Evolutionary conservation across 2,888 invertebrate genomes (phyloP).

Genomic region (Sinopyrophorus schimmeli): DNA sequence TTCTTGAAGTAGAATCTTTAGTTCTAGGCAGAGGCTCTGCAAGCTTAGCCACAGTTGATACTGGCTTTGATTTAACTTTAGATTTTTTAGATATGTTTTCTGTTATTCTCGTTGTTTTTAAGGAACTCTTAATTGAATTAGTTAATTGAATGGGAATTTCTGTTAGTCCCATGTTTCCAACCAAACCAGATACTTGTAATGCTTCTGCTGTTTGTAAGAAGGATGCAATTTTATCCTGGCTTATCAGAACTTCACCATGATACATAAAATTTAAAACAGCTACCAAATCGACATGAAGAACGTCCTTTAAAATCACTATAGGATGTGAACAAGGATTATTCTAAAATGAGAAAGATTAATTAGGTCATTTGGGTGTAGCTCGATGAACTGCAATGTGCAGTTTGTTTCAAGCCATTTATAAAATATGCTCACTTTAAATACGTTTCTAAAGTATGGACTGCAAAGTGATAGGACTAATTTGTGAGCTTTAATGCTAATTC

Average conservation of each 20-base stretch:
- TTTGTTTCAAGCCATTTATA: not conserved
- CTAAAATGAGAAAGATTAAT: constrained; percentile 53
- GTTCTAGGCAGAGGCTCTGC: no score
- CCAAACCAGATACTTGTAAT: constrained; percentile 68
- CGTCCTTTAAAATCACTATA: constrained; percentile 72
- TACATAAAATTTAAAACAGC: constrained; percentile 73
- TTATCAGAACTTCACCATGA: constrained; percentile 72
- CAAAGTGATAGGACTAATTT: constrained; percentile 76
- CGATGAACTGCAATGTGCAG: not conserved
- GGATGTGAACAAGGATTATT: constrained; percentile 76
- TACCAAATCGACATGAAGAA: constrained; percentile 66
- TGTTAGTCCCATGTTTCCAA: constrained; percentile 44
- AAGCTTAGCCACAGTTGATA: no score
- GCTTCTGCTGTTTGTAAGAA: constrained; percentile 70
- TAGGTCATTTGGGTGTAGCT: constrained; percentile 1
- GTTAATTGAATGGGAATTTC: constrained; percentile 22
- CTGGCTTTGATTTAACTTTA: constrained; percentile 6
- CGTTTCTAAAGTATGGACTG: constrained; percentile 74
- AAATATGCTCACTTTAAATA: constrained; percentile 70
- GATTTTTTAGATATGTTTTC: constrained; percentile 1
- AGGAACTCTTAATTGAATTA: constrained; percentile 3
- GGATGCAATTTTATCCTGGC: constrained; percentile 67
- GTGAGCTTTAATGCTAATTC: constrained; percentile 71
- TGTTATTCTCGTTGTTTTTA: not conserved
- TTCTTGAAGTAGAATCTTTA: not conserved